Base-by-base conservation (phyloP, 37 sponge, comb jelly and placozoan genomes). In the Spongilla lacustris region DNA sequence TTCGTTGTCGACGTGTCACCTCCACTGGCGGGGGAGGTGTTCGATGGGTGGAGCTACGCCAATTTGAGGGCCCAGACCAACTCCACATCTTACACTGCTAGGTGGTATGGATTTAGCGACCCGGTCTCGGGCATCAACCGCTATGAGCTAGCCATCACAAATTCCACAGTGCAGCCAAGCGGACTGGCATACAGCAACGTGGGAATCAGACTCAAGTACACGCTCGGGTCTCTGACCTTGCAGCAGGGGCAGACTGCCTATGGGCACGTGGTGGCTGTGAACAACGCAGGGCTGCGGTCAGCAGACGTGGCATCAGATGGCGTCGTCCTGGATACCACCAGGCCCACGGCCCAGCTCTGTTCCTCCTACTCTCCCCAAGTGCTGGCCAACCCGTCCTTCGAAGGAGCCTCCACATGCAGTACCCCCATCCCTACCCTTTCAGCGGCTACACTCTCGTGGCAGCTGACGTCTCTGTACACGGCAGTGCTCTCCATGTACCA, bases 41-140 rank as follows among this genome's bases (percentile, higher is more conserved):
- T 94, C 0, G 83, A 75, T 28, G 89, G 82, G 37, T 32, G 6
- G 21, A 21, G 67, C 10, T 86, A 91, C 36, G 31, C 13, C 8
- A 78, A 73, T 66, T 0, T 27, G 14, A n/a, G 48, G 27, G 93
- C 86, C 36, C 89, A 89, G 41, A 50, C 38, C 23, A 84, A 83
- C n/a, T 36, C 36, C 0, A 66, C 34, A 1, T 12, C 25, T 22
- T 68, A 77, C 9, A 38, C 74, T 4, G 83, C 32, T 0, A n/a
- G 81, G 29, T 92, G 89, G 89, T 78, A 58, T 35, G 95, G 92
- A 14, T 95, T 95, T 78, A 74, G 78, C 73, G 93, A 92, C 69
- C 78, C 89, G 25, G 77, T 84, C 35, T 87, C 93, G 5, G 41
- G 73, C 28, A 92, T 95, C 36, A 31, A 84, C 48, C 85, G 84